These are phyloP conservation scores for Loris lydekkerianus DNA, from an alignment of 2,797 vertebrate species.

Conservation along the genomic window DNA sequence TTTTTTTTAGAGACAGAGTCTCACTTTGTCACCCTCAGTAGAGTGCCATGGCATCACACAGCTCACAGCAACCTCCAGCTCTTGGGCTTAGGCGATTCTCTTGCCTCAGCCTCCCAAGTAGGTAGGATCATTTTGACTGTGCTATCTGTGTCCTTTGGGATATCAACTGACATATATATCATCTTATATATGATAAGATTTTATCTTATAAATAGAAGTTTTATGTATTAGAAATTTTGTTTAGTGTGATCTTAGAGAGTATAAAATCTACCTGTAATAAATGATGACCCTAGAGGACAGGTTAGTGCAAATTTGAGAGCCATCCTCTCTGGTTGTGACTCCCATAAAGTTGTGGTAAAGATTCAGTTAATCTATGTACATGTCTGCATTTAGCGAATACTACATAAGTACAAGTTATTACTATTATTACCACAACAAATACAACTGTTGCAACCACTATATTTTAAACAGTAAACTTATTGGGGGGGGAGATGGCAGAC, in stretches of 20 bases:
- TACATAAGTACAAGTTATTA: not conserved
- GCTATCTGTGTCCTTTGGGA: constrained; percentile 24
- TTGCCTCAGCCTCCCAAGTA: too few relatives aligned
- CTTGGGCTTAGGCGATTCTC: too few relatives aligned
- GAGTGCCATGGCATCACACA: too few relatives aligned
- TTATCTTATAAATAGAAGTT: constrained; percentile 23
- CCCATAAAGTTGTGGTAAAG: not conserved
- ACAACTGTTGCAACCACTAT: not conserved
- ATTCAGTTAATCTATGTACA: not conserved
- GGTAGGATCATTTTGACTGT: not conserved
- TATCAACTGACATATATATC: not conserved
- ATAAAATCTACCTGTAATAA: constrained; percentile 22
- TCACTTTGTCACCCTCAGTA: too few relatives aligned
- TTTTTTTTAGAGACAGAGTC: too few relatives aligned
- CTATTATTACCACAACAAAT: not conserved
- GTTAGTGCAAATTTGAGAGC: not conserved
- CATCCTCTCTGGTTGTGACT: not conserved
- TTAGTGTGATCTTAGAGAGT: not conserved
- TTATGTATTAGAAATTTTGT: not conserved
- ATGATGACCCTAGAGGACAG: not conserved
- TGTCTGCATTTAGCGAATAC: not conserved
- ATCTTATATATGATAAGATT: constrained; percentile 5
- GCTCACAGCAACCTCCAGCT: too few relatives aligned
- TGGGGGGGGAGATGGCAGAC: not conserved
- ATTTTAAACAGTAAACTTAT: too few relatives aligned